Evolutionary conservation across 1,140 invertebrate species (phyloP), one percentile per base, ranked within the genome.

Genomic region (Heliconius nattereri): DNA sequence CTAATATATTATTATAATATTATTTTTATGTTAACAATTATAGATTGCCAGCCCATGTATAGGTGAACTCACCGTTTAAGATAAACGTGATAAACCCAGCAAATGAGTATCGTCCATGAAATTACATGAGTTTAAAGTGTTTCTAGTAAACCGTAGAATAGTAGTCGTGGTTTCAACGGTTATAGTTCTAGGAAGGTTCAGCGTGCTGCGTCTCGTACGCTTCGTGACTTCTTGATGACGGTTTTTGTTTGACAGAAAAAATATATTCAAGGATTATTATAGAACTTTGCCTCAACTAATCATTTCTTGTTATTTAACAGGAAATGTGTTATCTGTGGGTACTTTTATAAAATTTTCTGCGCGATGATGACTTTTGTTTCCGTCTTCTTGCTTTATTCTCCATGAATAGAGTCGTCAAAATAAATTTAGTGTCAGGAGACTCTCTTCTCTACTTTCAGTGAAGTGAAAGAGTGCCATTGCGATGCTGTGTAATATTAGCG

Each of bases 181-280:
- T 82, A 85, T 85, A 78, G 85, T 85, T 85, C 85, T 76, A 40
- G 71, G 85, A 85, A 85, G 85, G 84, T 73, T 60, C 76, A 70
- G 75, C 80, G 70, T 78, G 79, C 80, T 83, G 76, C 79, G 78
- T 79, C 35, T n/a, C 32, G 70, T 78, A 73, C 75, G 76, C 66
- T 60, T 83, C 83, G 83, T 83, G 83, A 79, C 72, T 79, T 70
- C 77, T 75, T 52, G 75, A 76, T 35, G 23, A 70, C 40, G 40
- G 73, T 71, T 71, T 52, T 76, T 54, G 76, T 77, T 77, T 77
- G 26, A 71, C 29, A 35, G 71, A 72, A 72, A 71, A 37, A 40
- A 37, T 72, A 72, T 20, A 72, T 72, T 72, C 40, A 16, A 72
- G 2, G 35, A 72, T 72, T 72, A 37, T 72, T 66, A 66, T 66